Evolutionary conservation across 2,888 invertebrate genomes (phyloP), one percentile per base, ranked within the genome.

Genomic region (Girardia tigrina): DNA sequence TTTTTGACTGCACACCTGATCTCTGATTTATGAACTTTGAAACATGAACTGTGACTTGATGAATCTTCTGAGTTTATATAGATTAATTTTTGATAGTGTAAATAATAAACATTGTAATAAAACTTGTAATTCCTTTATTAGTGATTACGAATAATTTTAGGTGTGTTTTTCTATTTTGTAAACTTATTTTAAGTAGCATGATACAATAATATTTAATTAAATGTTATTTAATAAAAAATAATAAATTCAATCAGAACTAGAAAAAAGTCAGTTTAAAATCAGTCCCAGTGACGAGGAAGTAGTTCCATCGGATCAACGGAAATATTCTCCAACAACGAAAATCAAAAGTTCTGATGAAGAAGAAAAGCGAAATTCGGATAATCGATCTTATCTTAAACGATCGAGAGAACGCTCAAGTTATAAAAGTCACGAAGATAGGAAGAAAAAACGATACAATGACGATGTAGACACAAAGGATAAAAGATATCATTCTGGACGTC

Each of bases 191-290:
- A n/a, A n/a, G n/a, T n/a, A n/a, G n/a, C n/a, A n/a, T n/a, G n/a
- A n/a, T n/a, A n/a, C n/a, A n/a, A n/a, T n/a, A n/a, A 36, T 36
- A 56, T 56, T 12, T 36, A 36, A 8, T n/a, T 8, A 56, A n/a
- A 8, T 8, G 56, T 20, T 12, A 12, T 56, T 4, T 16, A 56
- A 56, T 8, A 8, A 20, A 12, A 8, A 6, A n/a, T 56, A 20
- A 56, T 12, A 8, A 56, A n/a, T 56, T n/a, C n/a, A n/a, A n/a
- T n/a, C n/a, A 56, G 56, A 56, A n/a, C n/a, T 56, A 8, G 56
- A 56, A 12, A 56, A 56, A 56, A 56, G 56, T n/a, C 56, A 56
- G 23, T 56, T 56, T 56, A 56, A 56, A 56, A 4, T 56, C n/a
- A 56, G 56, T 56, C 23, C 56, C n/a, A 56, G 56, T 56, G 56